Evolutionary conservation across 1,140 invertebrate species (phyloP), one percentile per base, ranked within the genome.

Genomic region (Neocloeon triangulifer): DNA sequence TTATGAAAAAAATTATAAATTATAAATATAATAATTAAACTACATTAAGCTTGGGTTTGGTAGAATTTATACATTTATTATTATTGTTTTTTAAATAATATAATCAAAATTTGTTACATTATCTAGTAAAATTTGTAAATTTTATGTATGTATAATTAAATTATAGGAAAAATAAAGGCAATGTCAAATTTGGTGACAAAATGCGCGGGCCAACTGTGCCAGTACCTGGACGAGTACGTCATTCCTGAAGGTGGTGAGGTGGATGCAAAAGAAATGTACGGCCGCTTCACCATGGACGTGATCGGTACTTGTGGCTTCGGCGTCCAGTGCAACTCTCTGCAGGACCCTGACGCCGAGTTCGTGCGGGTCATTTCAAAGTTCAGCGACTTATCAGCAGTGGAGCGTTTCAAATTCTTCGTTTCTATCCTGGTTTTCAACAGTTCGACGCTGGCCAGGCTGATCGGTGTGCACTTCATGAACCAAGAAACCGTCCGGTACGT

Each of bases 261-360:
- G n/a, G 40, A 58, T 25, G 28, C 57, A 0, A 56, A 53, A 28
- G 53, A 61, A 7, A 14, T 61, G 0, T 44, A 53, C 16, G 53
- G 49, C 0, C 52, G 51, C 12, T 70, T 59, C 33, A 58, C 60
- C 0, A 66, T 66, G 15, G 69, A 74, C 38, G 49, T 67, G 2
- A 67, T 73, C 16, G 60, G 55, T 2, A 52, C 47, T 4, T 61
- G 58, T 22, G 61, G 58, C 4, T 73, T 65, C 39, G 69, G 69
- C 9, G 39, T 70, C 5, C 45, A 61, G 2, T 52, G 56, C 2
- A 57, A 69, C 35, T 59, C 59, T 2, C 39, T 69, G 5, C 46
- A 51, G 2, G 52, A 71, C 3, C 27, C 27, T 10, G 13, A 29
- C 10, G 27, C 3, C 15, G 27, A 29, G 10, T 29, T 29, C 19